phyloP scores from a whole-genome alignment of 1,140 invertebrate species.

The Chironomus striatipennis region DNA sequence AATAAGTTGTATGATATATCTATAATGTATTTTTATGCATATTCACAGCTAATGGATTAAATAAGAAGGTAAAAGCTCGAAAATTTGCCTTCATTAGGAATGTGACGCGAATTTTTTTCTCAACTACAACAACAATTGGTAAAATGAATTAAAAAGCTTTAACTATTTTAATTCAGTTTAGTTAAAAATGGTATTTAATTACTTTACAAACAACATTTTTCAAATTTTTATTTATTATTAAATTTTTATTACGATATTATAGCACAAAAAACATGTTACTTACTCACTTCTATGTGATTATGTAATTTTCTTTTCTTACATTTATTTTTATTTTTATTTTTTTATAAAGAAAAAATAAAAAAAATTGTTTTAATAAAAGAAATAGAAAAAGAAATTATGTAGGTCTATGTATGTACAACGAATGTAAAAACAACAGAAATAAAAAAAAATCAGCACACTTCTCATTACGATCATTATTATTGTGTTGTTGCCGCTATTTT shows the following conservation, averaged over 20 bases:
- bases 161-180: too few relatives aligned
- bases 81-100: too few relatives aligned
- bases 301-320: not conserved
- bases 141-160: too few relatives aligned
- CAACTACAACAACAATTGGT: too few relatives aligned
- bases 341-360: not conserved
- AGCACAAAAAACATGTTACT: constrained; percentile 4
- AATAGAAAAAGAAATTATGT: not conserved
- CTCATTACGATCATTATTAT: constrained; percentile 14
- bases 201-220: not conserved
- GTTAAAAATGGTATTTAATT: constrained; percentile 1
- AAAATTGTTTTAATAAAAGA: not conserved
- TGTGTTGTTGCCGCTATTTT: not conserved
- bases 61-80: too few relatives aligned
- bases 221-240: not conserved
- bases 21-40: too few relatives aligned
- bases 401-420: not conserved
- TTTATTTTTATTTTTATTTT: too few relatives aligned
- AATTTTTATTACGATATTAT: not conserved
- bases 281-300: not conserved
- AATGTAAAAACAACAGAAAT: not conserved
- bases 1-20: too few relatives aligned
- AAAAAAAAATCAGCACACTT: not conserved
- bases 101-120: too few relatives aligned
- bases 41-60: too few relatives aligned